Conservation (phyloP, 2,113 vertebrate species). For the Cololabis saira region DNA sequence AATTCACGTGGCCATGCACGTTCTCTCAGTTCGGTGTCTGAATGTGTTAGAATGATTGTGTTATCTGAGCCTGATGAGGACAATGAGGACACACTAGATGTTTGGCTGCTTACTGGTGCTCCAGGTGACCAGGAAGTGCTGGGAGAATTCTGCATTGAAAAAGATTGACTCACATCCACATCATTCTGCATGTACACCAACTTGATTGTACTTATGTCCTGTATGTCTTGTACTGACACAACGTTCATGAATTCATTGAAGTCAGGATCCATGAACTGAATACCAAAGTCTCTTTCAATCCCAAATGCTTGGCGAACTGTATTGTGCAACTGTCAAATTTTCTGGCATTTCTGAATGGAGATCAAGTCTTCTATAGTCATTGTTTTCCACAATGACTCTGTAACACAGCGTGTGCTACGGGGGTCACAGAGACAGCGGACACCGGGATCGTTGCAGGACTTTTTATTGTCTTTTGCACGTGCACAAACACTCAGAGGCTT, state of each 20-base stretch:
- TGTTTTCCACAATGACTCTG: background rate
- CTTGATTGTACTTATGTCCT: constrained; percentile 12
- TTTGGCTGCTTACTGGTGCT: background rate
- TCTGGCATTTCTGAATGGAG: constrained; percentile 9
- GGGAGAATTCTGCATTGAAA: no score
- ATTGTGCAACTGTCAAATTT: background rate
- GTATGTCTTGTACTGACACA: background rate
- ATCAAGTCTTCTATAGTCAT: constrained; percentile 12
- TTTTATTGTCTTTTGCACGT: no score
- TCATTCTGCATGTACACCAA: background rate
- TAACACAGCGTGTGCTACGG: no score
- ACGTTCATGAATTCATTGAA: constrained; percentile 16
- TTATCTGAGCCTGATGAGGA: background rate
- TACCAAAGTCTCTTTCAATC: constrained; percentile 16
- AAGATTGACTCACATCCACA: no score
- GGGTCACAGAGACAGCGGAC: no score
- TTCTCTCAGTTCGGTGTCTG: background rate
- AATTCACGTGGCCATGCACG: background rate
- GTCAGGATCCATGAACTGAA: constrained; percentile 31
- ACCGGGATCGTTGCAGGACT: no score
- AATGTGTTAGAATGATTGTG: constrained; percentile 9
- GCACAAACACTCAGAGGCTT: no score
- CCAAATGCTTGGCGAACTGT: background rate
- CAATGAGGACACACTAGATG: background rate
- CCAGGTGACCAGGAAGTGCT: background rate